Evolutionary conservation across 2,113 vertebrate genomes (phyloP).

Genomic region (Pomatorhinus ruficollis): DNA sequence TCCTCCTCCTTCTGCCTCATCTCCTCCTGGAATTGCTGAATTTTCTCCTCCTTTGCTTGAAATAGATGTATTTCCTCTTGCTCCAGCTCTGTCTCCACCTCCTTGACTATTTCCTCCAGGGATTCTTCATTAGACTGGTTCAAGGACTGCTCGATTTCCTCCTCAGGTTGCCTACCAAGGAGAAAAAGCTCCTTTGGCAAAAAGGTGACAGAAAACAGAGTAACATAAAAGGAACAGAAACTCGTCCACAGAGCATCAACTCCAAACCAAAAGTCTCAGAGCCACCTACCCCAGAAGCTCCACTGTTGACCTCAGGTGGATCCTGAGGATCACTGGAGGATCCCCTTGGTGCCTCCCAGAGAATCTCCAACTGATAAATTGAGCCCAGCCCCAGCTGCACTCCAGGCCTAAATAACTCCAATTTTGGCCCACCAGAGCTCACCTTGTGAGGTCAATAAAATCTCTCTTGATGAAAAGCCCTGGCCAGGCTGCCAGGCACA

Average conservation of each 20-base stretch:
- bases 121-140: neutral
- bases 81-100: constrained; percentile 13
- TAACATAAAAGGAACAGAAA: neutral
- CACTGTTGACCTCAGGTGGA: neutral
- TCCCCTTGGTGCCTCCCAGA: neutral
- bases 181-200: neutral
- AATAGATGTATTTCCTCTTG: constrained; percentile 35
- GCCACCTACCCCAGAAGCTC: neutral
- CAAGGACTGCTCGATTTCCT: neutral
- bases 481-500: neutral
- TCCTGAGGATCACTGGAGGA: neutral
- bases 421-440: neutral
- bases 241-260: neutral
- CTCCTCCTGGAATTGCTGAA: constrained; percentile 57
- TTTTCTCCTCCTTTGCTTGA: constrained; percentile 41
- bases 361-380: neutral
- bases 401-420: rapidly evolving
- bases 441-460: neutral
- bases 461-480: neutral
- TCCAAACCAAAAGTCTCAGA: neutral
- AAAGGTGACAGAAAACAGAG: neutral
- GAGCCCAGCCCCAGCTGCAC: neutral
- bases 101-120: neutral
- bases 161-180: constrained; percentile 13
- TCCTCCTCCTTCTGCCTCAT: constrained; percentile 72